phyloP scores from a whole-genome alignment of 2,113 vertebrate species.

The Oncorhynchus keta region DNA sequence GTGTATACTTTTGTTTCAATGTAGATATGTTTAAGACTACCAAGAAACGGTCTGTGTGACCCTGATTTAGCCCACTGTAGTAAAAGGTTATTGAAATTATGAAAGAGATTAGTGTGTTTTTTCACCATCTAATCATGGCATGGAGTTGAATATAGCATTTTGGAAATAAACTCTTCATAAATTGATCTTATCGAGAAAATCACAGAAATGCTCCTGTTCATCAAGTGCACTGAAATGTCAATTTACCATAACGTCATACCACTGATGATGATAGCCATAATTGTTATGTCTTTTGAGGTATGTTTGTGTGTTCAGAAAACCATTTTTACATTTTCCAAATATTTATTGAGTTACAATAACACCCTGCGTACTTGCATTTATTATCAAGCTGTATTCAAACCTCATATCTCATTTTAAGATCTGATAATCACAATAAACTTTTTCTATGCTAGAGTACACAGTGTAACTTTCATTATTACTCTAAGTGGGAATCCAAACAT shows the following conservation, averaged over 20 bases:
- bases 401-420: constrained; percentile 39
- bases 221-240: neutral
- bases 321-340: too few relatives aligned
- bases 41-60: too few relatives aligned
- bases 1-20: too few relatives aligned
- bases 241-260: neutral
- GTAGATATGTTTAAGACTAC: too few relatives aligned
- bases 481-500: too few relatives aligned
- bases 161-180: too few relatives aligned
- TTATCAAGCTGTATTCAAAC: constrained; percentile 19
- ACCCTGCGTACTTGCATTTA: constrained; percentile 10
- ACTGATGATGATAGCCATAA: neutral
- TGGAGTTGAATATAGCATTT: too few relatives aligned
- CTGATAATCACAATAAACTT: constrained; percentile 39
- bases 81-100: too few relatives aligned
- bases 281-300: neutral
- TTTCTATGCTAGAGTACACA: constrained; percentile 15
- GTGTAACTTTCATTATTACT: too few relatives aligned
- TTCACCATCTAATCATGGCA: too few relatives aligned
- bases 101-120: too few relatives aligned
- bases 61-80: too few relatives aligned
- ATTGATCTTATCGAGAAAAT: constrained; percentile 1
- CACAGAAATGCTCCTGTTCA: neutral
- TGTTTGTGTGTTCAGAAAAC: neutral
- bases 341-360: neutral